phyloP scores from a whole-genome alignment of 1,140 invertebrate genomes.

The Ceratina japonica region DNA sequence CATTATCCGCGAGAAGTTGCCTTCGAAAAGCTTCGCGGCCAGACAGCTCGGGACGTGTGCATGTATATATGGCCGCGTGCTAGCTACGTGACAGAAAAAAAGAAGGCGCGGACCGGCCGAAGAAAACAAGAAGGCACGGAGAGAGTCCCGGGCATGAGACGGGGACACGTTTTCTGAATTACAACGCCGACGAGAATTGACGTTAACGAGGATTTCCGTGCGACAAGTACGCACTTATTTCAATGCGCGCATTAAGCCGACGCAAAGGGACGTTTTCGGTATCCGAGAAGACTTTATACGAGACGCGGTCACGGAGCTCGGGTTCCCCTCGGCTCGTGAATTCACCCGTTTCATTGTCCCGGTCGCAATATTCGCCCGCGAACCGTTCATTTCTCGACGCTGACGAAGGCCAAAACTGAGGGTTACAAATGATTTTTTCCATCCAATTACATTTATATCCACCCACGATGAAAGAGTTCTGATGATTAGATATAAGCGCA shows the following conservation, averaged over 20 bases:
- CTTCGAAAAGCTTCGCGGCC: slow-evolving; percentile 44
- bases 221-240: slow-evolving; percentile 56
- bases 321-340: slow-evolving; percentile 1
- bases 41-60: slow-evolving; percentile 36
- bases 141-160: not conserved
- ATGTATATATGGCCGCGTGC: slow-evolving; percentile 8
- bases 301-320: not conserved
- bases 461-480: too few species aligned
- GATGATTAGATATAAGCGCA: not conserved
- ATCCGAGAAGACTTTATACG: slow-evolving; percentile 38
- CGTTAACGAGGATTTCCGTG: slow-evolving; percentile 65
- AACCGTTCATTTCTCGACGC: slow-evolving; percentile 12
- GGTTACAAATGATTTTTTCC: too few species aligned
- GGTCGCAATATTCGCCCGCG: slow-evolving; percentile 20
- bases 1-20: slow-evolving; percentile 53
- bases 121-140: not conserved
- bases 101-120: slow-evolving; percentile 15
- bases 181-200: slow-evolving; percentile 61
- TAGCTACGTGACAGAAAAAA: slow-evolving; percentile 51
- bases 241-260: slow-evolving; percentile 31
- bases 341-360: slow-evolving; percentile 23
- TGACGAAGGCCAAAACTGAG: not conserved
- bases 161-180: slow-evolving; percentile 52
- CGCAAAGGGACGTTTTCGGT: slow-evolving; percentile 42
- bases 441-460: too few species aligned